A percentile compares a stretch with the other conserved stretches of the same genome.
These are phyloP conservation scores for Trichonephila inaurata DNA, from an alignment of 1,140 invertebrate species.

Conservation along the genomic window DNA sequence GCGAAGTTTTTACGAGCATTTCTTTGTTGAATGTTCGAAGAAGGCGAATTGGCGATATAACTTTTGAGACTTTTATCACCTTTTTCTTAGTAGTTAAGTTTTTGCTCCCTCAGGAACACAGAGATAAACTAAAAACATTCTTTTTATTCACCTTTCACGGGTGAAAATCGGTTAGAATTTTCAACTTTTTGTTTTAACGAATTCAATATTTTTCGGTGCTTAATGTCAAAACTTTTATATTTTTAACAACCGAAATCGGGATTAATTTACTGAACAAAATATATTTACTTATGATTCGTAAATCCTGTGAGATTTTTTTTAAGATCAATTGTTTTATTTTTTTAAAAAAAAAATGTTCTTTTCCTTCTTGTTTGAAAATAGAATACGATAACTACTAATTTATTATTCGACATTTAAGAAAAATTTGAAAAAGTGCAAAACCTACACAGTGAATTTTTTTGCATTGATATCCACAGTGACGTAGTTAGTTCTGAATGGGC, in stretches of 20 bases:
- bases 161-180: neutral
- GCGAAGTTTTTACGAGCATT: constrained; percentile 23
- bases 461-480: too few relatives aligned
- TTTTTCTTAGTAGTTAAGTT: neutral
- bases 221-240: neutral
- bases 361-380: too few relatives aligned
- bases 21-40: neutral
- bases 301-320: too few relatives aligned
- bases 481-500: too few relatives aligned
- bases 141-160: neutral
- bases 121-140: neutral
- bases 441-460: accelerated
- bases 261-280: too few relatives aligned
- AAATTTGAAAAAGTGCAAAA: too few relatives aligned
- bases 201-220: neutral
- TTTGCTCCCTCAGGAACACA: neutral
- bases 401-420: too few relatives aligned
- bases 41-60: neutral
- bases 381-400: too few relatives aligned
- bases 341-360: too few relatives aligned
- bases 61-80: neutral
- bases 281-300: too few relatives aligned
- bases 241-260: neutral
- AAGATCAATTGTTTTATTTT: too few relatives aligned
- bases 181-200: neutral